Evolutionary conservation across 92 coral and sea anemone species (phyloP), one percentile per base, ranked within the genome.

Genomic region (Pocillopora meandrina): DNA sequence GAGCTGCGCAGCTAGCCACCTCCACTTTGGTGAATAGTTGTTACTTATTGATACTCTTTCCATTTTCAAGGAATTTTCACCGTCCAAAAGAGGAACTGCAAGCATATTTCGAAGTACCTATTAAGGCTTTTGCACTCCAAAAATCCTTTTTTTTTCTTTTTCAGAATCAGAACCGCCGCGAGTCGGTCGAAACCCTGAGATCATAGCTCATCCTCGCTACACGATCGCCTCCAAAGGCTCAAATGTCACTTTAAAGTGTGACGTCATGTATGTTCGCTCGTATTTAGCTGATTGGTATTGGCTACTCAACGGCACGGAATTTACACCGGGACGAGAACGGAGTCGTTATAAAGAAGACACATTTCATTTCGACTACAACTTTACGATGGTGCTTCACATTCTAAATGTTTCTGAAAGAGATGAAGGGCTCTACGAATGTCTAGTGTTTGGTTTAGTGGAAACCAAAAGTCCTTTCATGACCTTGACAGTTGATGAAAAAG

Each of bases 401-500:
- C 23, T 60, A 49, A 83, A 83, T 63, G 80, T 52, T 61, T 83
- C 86, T 49, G 14, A 61, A 74, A 56, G n/a, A 73, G 80, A 83
- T 56, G 19, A 2, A n/a, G 86, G 86, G 12, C n/a, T 49, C 9
- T 83, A 83, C 69, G 72, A 74, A 11, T 83, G 86, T 57, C 9
- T 2, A n/a, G 56, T 63, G 17, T 10, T 55, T 19, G 1, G 3
- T 10, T 1, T 1, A 12, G 6, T 0, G 42, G 18, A 49, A 16
- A 0, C 10, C 2, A 61, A 17, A 21, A 47, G 58, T 12, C 26
- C 64, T 64, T 72, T 23, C 19, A 52, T 83, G 10, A 61, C 80
- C 56, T 52, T 83, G 64, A 62, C 72, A 5, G 73, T 83, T 12
- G 86, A n/a, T 12, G 86, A 47, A 62, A 83, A 73, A 74, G 86